These are phyloP conservation scores for Pedetes capensis DNA, from an alignment of 2,113 vertebrate genomes.

Conservation along the genomic window DNA sequence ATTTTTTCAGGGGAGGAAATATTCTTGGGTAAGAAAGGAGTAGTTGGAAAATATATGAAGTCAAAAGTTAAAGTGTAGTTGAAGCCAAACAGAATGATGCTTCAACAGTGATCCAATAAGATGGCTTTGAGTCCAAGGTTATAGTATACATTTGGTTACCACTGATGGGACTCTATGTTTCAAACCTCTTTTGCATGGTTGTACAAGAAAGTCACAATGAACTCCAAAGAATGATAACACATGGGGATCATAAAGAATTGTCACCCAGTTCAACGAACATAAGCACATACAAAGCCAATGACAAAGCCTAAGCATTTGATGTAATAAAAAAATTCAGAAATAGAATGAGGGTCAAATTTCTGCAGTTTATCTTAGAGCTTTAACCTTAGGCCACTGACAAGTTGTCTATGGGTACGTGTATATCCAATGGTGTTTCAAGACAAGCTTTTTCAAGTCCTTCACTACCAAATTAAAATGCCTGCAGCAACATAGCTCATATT, in stretches of 20 bases:
- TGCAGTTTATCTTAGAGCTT: too few relatives aligned
- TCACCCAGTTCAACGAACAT: neutral
- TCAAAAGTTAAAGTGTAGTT: neutral
- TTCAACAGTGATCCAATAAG: neutral
- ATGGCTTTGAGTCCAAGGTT: neutral
- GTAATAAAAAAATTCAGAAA: neutral
- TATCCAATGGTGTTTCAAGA: neutral
- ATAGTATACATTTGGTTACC: fast-evolving
- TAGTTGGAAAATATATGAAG: neutral
- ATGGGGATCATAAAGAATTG: neutral
- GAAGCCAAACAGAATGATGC: neutral
- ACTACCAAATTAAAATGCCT: neutral
- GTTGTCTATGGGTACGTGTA: neutral
- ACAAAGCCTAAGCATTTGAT: neutral
- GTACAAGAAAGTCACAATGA: neutral
- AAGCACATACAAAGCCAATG: neutral
- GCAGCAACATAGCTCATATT: neutral
- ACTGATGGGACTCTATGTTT: neutral
- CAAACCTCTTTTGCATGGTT: neutral
- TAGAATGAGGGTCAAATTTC: neutral
- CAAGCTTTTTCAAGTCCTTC: neutral
- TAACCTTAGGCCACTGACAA: neutral
- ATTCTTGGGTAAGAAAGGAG: neutral
- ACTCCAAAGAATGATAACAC: neutral
- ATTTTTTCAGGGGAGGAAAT: neutral